Evolutionary conservation across 2,888 invertebrate genomes (phyloP), one percentile per base, ranked within the genome.

Genomic region (Agrotis ipsilon): DNA sequence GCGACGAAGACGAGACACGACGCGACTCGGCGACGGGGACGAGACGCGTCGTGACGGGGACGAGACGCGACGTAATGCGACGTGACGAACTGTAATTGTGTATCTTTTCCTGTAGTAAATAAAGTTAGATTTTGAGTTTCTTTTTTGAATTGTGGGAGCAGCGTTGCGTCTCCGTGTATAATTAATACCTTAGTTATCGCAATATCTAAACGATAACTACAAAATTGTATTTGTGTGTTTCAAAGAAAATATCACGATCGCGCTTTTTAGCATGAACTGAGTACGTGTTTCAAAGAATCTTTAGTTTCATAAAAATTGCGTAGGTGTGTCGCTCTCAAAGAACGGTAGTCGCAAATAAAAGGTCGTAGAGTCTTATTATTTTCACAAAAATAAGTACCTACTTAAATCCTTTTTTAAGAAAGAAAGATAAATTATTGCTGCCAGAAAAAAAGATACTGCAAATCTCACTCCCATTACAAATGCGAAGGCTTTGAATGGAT

Each of bases 271-370:
- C 16, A 16, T 7, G 27, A 21, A 43, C 27, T 18, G 13, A 43
- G 48, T 48, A 45, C 24, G 55, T 21, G 48, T 57, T 24, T 27
- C 27, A 24, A 66, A 51, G 24, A 39, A 55, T 54, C 7, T n/a
- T 48, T 6, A 39, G 0, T 68, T 32, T 27, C 1, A 68, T 16
- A 32, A 5, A 48, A 48, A 68, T 54, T 76, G 27, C 43, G 43
- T 54, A 45, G 52, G 43, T 67, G n/a, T 63, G n/a, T 49, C 1
- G n/a, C n/a, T n/a, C 11, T 67, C 19, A 66, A 52, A 48, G 46
- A 32, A 46, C 58, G n/a, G n/a, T 21, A n/a, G 13, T 16, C 11
- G 43, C n/a, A 11, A 39, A 59, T 21, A n/a, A 24, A 70, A 43
- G 32, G 7, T 27, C 27, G 52, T 51, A 24, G 46, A 21, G 43